Conservation (phyloP, 1,140 invertebrate genomes). For the Ptiloglossa arizonensis region DNA sequence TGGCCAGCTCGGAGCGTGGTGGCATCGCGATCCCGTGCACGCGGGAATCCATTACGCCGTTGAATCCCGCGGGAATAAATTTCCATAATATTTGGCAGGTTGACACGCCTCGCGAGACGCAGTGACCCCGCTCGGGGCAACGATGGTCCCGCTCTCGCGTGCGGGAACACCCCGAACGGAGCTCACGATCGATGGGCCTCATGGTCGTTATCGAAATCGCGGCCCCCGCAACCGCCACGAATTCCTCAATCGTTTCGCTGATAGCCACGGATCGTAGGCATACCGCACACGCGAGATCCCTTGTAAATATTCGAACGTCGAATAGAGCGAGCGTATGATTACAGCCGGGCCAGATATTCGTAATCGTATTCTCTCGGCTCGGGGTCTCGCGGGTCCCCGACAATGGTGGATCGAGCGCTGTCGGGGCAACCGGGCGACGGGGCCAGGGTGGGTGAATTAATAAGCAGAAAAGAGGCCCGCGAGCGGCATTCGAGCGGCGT, state of each 20-base stretch:
- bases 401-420: constrained; percentile 52
- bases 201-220: constrained; percentile 45
- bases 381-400: constrained; percentile 42
- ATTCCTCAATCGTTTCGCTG: constrained; percentile 10
- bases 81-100: constrained; percentile 78
- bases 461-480: constrained; percentile 62
- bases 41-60: constrained; percentile 71
- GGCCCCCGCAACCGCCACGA: neutral
- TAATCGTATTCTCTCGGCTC: constrained; percentile 54
- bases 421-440: no score
- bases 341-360: constrained; percentile 30
- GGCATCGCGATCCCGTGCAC: constrained; percentile 25
- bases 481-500: constrained; percentile 55
- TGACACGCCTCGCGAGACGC: constrained; percentile 71
- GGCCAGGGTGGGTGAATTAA: constrained; percentile 61
- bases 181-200: constrained; percentile 14
- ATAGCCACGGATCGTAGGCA: neutral
- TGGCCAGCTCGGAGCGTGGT: neutral
- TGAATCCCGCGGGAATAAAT: constrained; percentile 72
- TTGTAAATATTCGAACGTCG: neutral
- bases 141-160: constrained; percentile 33
- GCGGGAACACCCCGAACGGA: neutral
- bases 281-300: neutral
- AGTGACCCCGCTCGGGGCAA: constrained; percentile 67
- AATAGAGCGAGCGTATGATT: constrained; percentile 38